Percentiles rank a stretch among this genome's conserved stretches.
Evolutionary conservation across 2,113 vertebrate species (phyloP).

Genomic region (Tenebrosternarchus preto): DNA sequence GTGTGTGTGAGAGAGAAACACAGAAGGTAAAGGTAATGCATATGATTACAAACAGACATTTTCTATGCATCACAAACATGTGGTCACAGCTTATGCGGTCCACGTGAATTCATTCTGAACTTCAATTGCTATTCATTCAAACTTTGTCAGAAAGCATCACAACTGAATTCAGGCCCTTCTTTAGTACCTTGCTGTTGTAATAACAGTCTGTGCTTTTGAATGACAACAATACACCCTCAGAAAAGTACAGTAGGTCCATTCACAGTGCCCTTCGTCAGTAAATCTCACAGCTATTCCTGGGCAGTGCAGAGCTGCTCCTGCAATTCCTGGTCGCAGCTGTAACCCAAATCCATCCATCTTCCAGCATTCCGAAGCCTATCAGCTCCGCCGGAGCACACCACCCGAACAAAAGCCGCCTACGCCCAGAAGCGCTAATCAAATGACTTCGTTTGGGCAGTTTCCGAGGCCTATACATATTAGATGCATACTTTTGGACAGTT

Average conservation of each 20-base stretch:
- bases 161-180: neutral
- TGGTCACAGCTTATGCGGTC: neutral
- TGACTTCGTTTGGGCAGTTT: too few species aligned
- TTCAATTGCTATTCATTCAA: constrained; percentile 7
- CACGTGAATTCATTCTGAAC: constrained; percentile 8
- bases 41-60: constrained; percentile 14
- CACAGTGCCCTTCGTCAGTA: neutral
- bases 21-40: neutral
- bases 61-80: constrained; percentile 3
- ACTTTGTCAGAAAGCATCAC: neutral
- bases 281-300: neutral
- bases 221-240: neutral
- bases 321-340: neutral
- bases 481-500: neutral
- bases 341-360: neutral
- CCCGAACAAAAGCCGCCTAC: too few species aligned
- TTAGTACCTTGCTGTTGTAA: neutral
- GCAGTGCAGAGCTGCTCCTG: neutral
- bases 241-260: neutral
- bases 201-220: neutral
- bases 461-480: neutral
- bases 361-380: neutral
- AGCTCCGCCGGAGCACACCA: neutral
- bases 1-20: neutral
- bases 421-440: too few species aligned